Evolutionary conservation across 2,797 vertebrate species (phyloP), one percentile per base, ranked within the genome.

Genomic region (Pseudotriccus pelzelni): DNA sequence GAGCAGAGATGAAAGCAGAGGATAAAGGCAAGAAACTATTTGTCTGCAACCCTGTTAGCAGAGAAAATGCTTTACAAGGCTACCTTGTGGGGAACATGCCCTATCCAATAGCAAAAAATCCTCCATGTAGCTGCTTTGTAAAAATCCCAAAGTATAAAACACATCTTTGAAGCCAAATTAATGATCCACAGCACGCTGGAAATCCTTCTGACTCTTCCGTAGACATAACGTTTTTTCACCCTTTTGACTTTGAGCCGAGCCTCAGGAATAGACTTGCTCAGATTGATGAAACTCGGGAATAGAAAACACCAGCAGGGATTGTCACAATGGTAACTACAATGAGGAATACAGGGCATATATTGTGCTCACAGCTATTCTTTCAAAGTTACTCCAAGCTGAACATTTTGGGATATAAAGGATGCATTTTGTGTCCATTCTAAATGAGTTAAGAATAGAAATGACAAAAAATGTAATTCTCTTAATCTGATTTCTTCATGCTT

Each of bases 161-260:
- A 36, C 1, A 1, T 60, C 41, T 96, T 86, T 94, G 91, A 96
- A 94, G 60, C 27, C 52, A 94, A 95, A 96, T 87, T 96, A 93
- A 96, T 84, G 85, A 94, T 91, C 94, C 80, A 49, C 36, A 77
- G 87, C 89, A 84, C 2, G 3, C 0, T 82, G 66, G 89, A 94
- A 93, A 84, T 90, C 93, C 93, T 94, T 94, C 74, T 91, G 77
- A 86, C 77, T 58, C 74, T 89, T 90, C 83, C 1, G 0, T 23
- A 91, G 83, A 86, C 44, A 30, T 46, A 84, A 93, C 0, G 9
- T 67, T 94, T 91, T 90, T 88, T 96, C 63, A 91, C 85, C 74
- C 63, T 84, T 93, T 11, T 86, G 91, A 76, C 94, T 92, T 93
- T 91, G 59, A 89, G 70, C 62, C 64, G 68, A 95, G 85, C 83